phyloP scores from a whole-genome alignment of 2,888 invertebrate genomes.

The Coremacera marginata region DNA sequence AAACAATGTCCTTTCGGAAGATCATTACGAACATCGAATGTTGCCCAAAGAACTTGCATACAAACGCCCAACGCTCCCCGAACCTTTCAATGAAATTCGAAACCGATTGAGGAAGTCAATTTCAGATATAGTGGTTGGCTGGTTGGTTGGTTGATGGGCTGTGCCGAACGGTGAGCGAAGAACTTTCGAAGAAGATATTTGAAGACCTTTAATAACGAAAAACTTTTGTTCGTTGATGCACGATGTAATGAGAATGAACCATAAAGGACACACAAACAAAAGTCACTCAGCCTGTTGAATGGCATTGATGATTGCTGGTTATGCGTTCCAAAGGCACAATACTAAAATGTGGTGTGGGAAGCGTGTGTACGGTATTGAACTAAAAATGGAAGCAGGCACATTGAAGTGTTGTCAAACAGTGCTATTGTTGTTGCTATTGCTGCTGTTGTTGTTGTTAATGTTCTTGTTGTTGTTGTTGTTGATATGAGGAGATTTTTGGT shows the following conservation, averaged over 20 bases:
- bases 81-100: neutral
- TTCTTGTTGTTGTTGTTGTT: too few relatives aligned
- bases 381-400: too few relatives aligned
- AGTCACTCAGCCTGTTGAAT: constrained; percentile 10
- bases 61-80: neutral
- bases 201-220: neutral
- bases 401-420: too few relatives aligned
- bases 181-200: neutral
- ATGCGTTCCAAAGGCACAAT: too few relatives aligned
- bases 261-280: neutral
- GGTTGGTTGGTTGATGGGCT: neutral
- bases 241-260: neutral
- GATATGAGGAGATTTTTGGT: too few relatives aligned
- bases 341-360: too few relatives aligned
- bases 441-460: too few relatives aligned
- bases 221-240: neutral
- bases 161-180: neutral
- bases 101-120: neutral
- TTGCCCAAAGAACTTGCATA: neutral
- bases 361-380: too few relatives aligned
- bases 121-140: neutral
- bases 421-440: too few relatives aligned
- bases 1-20: constrained; percentile 49
- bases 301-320: neutral
- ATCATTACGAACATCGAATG: constrained; percentile 41